Base-by-base conservation (phyloP, 2,113 vertebrate genomes). In the Peromyscus maniculatus region DNA sequence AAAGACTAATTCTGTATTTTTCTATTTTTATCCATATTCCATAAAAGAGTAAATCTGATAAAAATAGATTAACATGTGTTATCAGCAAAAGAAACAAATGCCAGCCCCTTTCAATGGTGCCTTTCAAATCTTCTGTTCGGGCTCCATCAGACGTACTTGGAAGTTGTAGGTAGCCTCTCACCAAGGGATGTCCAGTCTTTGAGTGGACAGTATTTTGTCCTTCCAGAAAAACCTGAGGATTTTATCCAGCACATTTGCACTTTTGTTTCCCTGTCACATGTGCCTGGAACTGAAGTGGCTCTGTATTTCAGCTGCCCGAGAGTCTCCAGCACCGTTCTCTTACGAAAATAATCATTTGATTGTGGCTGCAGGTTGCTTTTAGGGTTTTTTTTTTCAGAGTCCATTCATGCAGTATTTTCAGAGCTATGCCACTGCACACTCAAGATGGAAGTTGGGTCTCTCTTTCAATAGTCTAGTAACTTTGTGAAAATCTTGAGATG, bases 1-100 rank as follows among this genome's bases (percentile, higher is more conserved):
- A 69, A 26, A 26, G 84, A 55, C 59, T 59, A 39, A 57, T 33
- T 87, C 49, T 89, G 4, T 57, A 21, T 66, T 77, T 6, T 55
- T 82, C 6, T 96, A 43, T 94, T 91, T 67, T 77, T 49, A 72
- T 67, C 17, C 10, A 78, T 74, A 62, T 92, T 80, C 43, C 43
- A 13, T 92, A 39, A 88, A 79, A 26, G 80, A n/a, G 72, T 13
- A 31, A 16, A 26, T 92, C 75, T 95, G 36, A 39, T 39, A 43
- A 72, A 72, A 94, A 28, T 16, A 5, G 10, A 67, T 97, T 84
- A 69, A 33, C 11, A 36, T 33, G 3, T 78, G 11, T 74, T 67
- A 10, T 8, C 62, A 19, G 66, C 55, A 80, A n/a, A 8, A 59
- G 31, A 75, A 71, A 36, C 16, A 12, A 86, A 84, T 62, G 3